Conservation (phyloP, 2,113 vertebrate genomes). For the Sterrhoptilus dennistouni region DNA sequence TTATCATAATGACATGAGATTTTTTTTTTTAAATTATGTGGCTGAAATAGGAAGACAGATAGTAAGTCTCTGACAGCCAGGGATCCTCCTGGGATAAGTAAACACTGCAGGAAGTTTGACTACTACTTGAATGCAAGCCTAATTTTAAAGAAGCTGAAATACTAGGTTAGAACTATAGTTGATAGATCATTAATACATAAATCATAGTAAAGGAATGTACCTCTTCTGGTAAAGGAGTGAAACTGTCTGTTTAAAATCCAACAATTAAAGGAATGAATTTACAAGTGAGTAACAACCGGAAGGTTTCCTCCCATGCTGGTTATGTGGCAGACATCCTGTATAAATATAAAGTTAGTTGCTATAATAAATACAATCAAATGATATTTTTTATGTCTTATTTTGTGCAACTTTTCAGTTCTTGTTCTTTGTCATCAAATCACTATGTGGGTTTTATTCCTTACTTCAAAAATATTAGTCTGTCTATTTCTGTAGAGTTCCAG, state of each 20-base stretch:
- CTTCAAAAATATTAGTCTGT: neutral
- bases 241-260: neutral
- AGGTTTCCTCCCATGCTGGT: neutral
- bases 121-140: neutral
- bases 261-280: neutral
- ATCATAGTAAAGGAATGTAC: neutral
- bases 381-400: neutral
- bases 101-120: neutral
- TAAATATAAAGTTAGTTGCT: neutral
- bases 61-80: neutral
- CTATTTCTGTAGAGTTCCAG: neutral
- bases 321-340: neutral
- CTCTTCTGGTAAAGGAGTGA: neutral
- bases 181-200: neutral
- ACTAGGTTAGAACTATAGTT: neutral
- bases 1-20: neutral
- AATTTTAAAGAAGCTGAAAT: neutral
- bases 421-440: neutral
- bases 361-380: neutral
- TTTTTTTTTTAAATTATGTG: neutral
- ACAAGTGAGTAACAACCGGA: neutral
- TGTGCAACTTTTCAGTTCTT: neutral
- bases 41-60: neutral
- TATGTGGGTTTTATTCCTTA: neutral
- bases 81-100: neutral